A percentile compares a stretch with the other conserved stretches of the same genome.
These are phyloP conservation scores for Pantherophis vulpinus DNA, from an alignment of 2,797 vertebrate genomes.

Conservation along the genomic window DNA sequence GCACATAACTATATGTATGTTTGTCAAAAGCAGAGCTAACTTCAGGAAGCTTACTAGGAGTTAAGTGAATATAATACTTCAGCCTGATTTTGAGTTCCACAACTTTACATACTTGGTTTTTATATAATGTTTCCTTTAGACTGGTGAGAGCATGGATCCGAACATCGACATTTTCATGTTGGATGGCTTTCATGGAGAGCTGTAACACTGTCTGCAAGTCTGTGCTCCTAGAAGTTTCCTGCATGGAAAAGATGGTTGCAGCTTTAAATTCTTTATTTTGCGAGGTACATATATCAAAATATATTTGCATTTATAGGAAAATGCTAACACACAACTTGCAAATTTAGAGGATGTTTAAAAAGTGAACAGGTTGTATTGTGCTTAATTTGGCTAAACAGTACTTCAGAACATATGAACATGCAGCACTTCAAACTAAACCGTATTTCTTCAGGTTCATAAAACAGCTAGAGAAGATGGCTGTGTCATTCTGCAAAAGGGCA, in stretches of 20 bases:
- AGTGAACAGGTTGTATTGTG: neutral
- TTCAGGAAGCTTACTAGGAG: neutral
- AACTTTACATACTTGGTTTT: conserved; percentile 82
- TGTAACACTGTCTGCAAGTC: conserved; percentile 87
- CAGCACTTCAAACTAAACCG: neutral
- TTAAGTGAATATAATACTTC: neutral
- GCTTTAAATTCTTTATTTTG: neutral
- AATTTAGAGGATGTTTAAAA: neutral
- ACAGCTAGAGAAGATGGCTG: neutral
- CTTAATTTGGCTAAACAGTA: neutral
- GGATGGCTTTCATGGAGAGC: conserved; percentile 93
- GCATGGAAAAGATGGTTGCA: neutral
- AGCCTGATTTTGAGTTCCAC: neutral
- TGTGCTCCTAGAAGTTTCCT: conserved; percentile 91
- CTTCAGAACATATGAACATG: neutral
- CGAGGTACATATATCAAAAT: neutral
- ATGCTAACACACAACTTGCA: neutral
- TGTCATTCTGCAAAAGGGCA: neutral
- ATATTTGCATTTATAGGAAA: neutral
- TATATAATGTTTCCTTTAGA: conserved; percentile 91
- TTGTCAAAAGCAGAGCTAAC: neutral
- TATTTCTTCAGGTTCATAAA: neutral
- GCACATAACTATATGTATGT: neutral
- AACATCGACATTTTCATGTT: conserved; percentile 96
- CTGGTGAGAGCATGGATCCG: conserved; percentile 94